These are phyloP conservation scores for Aphodius granarius DNA, from an alignment of 2,888 invertebrate species.

Conservation along the genomic window DNA sequence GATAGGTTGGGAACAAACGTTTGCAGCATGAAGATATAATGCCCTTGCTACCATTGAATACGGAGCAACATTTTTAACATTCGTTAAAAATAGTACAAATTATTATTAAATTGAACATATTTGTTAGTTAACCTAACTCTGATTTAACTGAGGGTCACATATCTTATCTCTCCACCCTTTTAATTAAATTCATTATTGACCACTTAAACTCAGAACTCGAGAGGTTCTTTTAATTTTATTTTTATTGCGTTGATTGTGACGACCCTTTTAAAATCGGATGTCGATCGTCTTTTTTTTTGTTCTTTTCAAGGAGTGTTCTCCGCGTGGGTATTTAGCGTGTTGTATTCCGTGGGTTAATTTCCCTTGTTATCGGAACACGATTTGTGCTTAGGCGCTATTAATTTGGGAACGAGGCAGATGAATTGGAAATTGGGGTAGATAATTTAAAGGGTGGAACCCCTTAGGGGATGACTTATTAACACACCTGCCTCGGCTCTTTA, in stretches of 20 bases:
- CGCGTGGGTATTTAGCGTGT: neutral
- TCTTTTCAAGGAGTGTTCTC: neutral
- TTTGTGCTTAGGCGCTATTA: neutral
- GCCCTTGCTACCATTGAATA: no score
- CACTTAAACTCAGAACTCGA: conserved; percentile 8
- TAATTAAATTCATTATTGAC: conserved; percentile 11
- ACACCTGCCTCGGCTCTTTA: neutral
- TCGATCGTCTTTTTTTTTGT: neutral
- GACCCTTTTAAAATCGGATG: conserved; percentile 15
- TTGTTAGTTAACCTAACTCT: no score
- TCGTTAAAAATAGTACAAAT: no score
- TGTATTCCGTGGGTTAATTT: neutral
- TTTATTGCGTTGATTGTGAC: conserved; percentile 5
- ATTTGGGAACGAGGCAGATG: neutral
- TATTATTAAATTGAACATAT: no score
- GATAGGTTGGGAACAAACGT: no score
- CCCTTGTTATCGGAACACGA: neutral
- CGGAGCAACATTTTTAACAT: no score
- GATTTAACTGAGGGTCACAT: no score
- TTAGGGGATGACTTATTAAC: neutral
- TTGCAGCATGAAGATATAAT: no score
- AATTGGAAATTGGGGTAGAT: neutral
- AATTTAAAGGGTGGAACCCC: neutral
- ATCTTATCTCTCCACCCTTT: no score
- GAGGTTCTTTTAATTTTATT: conserved; percentile 4